Base-by-base conservation (phyloP, 2,113 vertebrate genomes). In the Athene noctua region DNA sequence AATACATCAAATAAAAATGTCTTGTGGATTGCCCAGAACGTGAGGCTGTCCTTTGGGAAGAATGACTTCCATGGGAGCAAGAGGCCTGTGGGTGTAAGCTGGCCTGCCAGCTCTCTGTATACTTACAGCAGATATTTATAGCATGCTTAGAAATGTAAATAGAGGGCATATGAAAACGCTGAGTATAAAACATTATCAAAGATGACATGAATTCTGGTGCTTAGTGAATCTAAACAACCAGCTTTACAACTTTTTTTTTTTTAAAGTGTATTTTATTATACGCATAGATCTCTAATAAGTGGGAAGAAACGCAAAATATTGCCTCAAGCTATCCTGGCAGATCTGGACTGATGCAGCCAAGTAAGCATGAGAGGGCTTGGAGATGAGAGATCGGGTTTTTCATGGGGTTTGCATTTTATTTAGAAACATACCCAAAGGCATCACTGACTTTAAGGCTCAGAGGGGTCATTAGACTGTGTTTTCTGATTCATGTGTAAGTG, bases 121-220 rank as follows among this genome's bases (percentile, higher is more conserved):
- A 11, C 36, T 86, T 44, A 40, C 0, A 94, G 47, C 34, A 93
- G 82, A 58, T 97, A 97, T 96, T 97, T 94, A 92, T 82, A 94
- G 90, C 62, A 30, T 89, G 77, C 73, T 95, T 95, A 89, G 89
- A 94, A 95, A 90, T 95, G 91, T 95, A 96, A 97, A 97, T 88
- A 97, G 51, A 91, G 83, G 88, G 90, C 78, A 49, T 61, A 61
- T 67, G 71, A 94, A 96, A 96, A 91, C 4, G 86, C 83, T 96
- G 92, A 94, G 70, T 94, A 36, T 77, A 95, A 96, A 97, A 80
- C 73, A 74, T 81, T 74, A 96, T 89, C 66, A 66, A 86, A 90
- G 90, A 91, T 72, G 36, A 92, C 78, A 85, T 61, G 87, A 68
- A 86, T 88, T 36, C 42, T 84, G 82, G 77, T 85, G 59, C 27